Evolutionary conservation across 1,140 invertebrate genomes (phyloP), one percentile per base, ranked within the genome.

Genomic region (Oncopeltus fasciatus): DNA sequence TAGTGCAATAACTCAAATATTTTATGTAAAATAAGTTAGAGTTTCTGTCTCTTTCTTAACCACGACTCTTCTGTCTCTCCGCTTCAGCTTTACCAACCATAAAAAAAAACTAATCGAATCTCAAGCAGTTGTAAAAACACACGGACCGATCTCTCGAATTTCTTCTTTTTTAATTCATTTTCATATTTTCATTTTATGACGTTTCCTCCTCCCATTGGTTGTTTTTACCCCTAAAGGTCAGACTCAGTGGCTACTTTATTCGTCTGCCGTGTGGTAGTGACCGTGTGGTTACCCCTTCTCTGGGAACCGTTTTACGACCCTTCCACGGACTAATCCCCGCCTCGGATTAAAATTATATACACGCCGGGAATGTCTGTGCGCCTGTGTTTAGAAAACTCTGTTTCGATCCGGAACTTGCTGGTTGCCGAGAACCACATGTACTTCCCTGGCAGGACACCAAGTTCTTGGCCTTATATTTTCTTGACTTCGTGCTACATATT

Each of bases 41-140:
- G 5, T 38, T 38, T 38, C 31, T 38, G 31, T 38, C 31, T 38
- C 5, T 38, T 14, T 38, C 31, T 38, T 14, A 8, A 20, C 21
- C 44, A 46, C 2, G 16, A n/a, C n/a, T 20, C 18, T 46, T 46
- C 44, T 27, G 20, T 27, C 20, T 14, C 24, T 53, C 24, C 49
- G 49, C 49, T 53, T 24, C 24, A 26, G 49, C 12, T 24, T 1
- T 24, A 18, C n/a, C n/a, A n/a, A n/a, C n/a, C n/a, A n/a, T n/a
- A n/a, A n/a, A 53, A 24, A 53, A 53, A 53, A 53, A 53, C 49
- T 53, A 53, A 53, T 53, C 49, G 49, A 53, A 53, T 53, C 49
- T 53, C 49, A 1, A 24, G 24, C 49, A 53, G 49, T 53, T 53
- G 49, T 53, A 53, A 53, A 53, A 53, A 53, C 49, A 53, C 49